Evolutionary conservation across 2,113 vertebrate genomes (phyloP), one percentile per base, ranked within the genome.

Genomic region (Phoenicopterus ruber): DNA sequence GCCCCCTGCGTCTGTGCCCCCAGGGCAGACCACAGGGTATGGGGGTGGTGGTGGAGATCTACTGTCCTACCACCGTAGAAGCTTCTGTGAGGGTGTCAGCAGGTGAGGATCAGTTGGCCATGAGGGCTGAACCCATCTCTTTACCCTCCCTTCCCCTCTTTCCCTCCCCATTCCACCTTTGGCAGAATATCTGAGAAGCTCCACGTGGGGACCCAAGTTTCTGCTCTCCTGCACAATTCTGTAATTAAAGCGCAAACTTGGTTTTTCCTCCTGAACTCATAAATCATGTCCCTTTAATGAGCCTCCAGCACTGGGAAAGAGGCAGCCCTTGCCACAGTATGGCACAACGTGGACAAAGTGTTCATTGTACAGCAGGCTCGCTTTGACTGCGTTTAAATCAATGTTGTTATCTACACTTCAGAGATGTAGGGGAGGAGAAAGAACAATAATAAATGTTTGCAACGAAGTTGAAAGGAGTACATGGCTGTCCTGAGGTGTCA

Each of bases 351-450:
- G 84, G 69, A 96, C 89, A 93, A 86, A 88, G 69, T 34, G 25
- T 63, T 86, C 40, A 11, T 81, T 95, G 93, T 93, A 4, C 1
- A 1, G 31, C 69, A 52, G 46, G 49, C 71, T 91, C 0, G 0
- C 71, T 93, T 94, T 73, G 94, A 72, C 94, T 87, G 52, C 63
- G 11, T 88, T 92, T 50, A 86, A 83, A 86, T 94, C 94, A 91
- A 62, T 92, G 74, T 49, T 65, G 54, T 76, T 95, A 90, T 86
- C 92, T 69, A 8, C 11, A 5, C 71, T 31, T 50, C 79, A 72
- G 80, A 82, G 87, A 55, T 82, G 72, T 24, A 36, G 65, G 0
- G 8, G 11, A 29, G 9, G 17, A 47, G 76, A n/a, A 61, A 46
- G 65, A 84, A 54, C 42, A 81, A 26, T 49, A 44, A 54, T 28